Conservation (phyloP, 53 echinoderm and acorn worm species). For the Echinarachnius parma region DNA sequence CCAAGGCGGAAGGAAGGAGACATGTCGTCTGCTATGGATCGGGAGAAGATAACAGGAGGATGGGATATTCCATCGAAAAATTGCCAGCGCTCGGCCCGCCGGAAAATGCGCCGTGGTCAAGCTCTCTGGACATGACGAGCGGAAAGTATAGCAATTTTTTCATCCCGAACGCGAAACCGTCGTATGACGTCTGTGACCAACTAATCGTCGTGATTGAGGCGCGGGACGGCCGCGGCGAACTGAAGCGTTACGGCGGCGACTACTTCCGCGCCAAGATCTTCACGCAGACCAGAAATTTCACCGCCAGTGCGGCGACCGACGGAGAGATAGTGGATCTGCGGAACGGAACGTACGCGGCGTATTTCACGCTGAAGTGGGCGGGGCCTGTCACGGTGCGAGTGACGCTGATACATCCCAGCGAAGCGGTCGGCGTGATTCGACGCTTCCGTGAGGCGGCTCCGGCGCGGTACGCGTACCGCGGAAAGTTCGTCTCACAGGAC, state of each 20-base stretch:
- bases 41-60: too few relatives aligned
- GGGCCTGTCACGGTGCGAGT: slow-evolving; percentile 10
- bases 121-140: not conserved
- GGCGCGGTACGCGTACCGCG: slow-evolving; percentile 15
- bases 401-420: slow-evolving; percentile 35
- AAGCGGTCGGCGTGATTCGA: slow-evolving; percentile 18
- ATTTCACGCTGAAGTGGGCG: too few relatives aligned
- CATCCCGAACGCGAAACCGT: not conserved
- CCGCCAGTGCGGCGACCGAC: not conserved
- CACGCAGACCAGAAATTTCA: not conserved
- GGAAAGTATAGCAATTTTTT: not conserved
- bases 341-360: slow-evolving; percentile 37
- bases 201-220: not conserved
- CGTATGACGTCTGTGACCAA: not conserved
- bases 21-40: too few relatives aligned
- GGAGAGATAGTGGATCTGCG: slow-evolving; percentile 8
- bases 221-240: not conserved
- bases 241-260: not conserved
- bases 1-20: too few relatives aligned
- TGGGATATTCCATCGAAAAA: not conserved
- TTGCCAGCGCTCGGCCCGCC: not conserved
- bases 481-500: not conserved
- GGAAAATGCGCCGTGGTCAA: not conserved
- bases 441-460: slow-evolving; percentile 5
- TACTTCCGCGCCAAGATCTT: slow-evolving; percentile 3